Conservation (phyloP, 2,888 invertebrate species). For the Lepas anatifera region DNA sequence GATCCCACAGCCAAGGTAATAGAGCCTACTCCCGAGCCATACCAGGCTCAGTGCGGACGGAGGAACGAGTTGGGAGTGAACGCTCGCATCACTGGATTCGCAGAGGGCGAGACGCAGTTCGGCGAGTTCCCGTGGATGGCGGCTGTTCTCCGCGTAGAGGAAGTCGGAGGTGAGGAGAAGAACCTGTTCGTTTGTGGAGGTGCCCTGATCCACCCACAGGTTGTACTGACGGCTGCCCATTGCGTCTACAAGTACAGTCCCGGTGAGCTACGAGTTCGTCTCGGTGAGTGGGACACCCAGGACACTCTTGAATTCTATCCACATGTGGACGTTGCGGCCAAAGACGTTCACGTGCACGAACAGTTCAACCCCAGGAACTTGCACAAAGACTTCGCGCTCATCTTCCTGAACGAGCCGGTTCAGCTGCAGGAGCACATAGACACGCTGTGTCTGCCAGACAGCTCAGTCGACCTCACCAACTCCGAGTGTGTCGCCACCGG, state of each 20-base stretch:
- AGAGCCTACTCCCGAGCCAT: slow-evolving; percentile 14
- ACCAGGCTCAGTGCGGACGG: slow-evolving; percentile 46
- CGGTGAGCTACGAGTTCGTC: slow-evolving; percentile 39
- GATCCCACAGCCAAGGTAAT: slow-evolving; percentile 24
- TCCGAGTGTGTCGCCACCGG: slow-evolving; percentile 54
- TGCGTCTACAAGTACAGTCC: slow-evolving; percentile 42
- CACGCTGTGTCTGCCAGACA: slow-evolving; percentile 52
- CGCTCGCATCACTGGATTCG: slow-evolving; percentile 52
- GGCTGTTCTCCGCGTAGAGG: slow-evolving; percentile 42
- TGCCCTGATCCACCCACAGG: slow-evolving; percentile 58
- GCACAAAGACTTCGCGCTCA: slow-evolving; percentile 57
- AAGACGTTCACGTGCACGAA: slow-evolving; percentile 27
- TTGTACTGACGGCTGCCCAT: slow-evolving; percentile 70
- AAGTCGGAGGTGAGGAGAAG: slow-evolving; percentile 20
- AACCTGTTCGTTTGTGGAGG: slow-evolving; percentile 64
- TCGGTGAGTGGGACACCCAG: slow-evolving; percentile 75
- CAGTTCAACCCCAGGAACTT: slow-evolving; percentile 23
- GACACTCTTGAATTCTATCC: slow-evolving; percentile 52
- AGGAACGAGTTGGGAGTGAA: slow-evolving; percentile 58
- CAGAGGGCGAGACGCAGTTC: slow-evolving; percentile 41
- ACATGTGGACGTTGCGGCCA: slow-evolving; percentile 55
- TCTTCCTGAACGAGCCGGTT: slow-evolving; percentile 50
- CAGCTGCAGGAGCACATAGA: slow-evolving; percentile 55
- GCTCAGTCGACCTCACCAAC: slow-evolving; percentile 39
- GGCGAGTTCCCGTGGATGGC: slow-evolving; percentile 79